Evolutionary conservation across 2,888 invertebrate species (phyloP), one percentile per base, ranked within the genome.

Genomic region (Melinopterus prodromus): DNA sequence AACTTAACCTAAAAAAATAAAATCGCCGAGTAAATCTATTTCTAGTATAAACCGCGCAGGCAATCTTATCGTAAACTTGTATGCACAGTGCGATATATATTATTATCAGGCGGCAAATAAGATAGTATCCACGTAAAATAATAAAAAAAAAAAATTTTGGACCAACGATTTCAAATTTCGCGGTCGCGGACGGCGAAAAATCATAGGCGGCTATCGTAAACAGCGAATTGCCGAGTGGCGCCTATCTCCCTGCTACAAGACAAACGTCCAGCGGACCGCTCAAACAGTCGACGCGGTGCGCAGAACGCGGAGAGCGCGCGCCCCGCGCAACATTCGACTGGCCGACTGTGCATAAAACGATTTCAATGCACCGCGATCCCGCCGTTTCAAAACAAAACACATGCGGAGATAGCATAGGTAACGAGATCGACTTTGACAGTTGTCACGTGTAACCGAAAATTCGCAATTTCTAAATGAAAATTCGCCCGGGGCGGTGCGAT

Each of bases 381-480:
- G 89, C 88, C 88, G 89, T 88, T 89, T 89, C 89, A 89, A 89
- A 89, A 89, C 89, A 89, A 89, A 89, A 89, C 89, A 89, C 89
- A 89, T 89, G 89, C 89, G 87, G 88, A 88, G 88, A 88, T 88
- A 86, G 86, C 88, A 88, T 88, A 89, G 88, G 89, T 88, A 88
- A 89, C 88, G 87, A 88, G 88, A 88, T 89, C 87, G 87, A 86
- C 86, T 88, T 89, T 89, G 89, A 89, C 89, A 89, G 88, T 88
- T 88, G 89, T 89, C 89, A 89, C 88, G 89, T 88, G 89, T 86
- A 86, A 81, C 78, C 81, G 81, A 80, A 83, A 84, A 84, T 84
- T 82, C 71, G 76, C 79, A 80, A 84, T 85, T 84, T 84, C 82
- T 85, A 83, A 86, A 85, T 84, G 85, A 85, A 86, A 87, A 86